These are phyloP conservation scores for Puffinus mauretanicus DNA, from an alignment of 2,113 vertebrate genomes.

Conservation along the genomic window DNA sequence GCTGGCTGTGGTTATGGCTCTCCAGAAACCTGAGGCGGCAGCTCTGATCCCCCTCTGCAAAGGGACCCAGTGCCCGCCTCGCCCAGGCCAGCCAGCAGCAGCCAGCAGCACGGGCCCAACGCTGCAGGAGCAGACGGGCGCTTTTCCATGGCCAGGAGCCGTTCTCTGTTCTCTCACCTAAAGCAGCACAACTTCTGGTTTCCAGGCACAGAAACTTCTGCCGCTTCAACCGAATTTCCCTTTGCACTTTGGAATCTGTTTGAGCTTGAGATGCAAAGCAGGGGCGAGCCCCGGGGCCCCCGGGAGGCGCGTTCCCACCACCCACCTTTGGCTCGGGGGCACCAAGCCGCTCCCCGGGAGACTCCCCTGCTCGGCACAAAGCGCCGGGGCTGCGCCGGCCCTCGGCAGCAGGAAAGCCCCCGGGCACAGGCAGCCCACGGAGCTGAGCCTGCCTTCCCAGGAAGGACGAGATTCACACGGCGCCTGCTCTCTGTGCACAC, in stretches of 20 bases:
- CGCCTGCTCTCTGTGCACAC: not conserved
- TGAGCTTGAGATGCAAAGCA: slow-evolving; percentile 7
- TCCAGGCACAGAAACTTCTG: not conserved
- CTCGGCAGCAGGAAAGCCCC: not conserved
- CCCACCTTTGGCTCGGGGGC: not conserved
- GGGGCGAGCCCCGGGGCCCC: not conserved
- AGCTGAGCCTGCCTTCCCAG: not conserved
- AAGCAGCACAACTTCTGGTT: not conserved
- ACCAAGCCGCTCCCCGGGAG: fast-evolving
- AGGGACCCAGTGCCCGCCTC: fast-evolving
- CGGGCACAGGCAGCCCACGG: not conserved
- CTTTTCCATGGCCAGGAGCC: not conserved
- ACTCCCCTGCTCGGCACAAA: not conserved
- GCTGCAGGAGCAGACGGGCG: not conserved
- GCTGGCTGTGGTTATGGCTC: not conserved
- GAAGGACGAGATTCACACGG: not conserved
- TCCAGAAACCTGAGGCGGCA: not conserved
- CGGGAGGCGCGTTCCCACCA: not conserved
- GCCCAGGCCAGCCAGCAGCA: not conserved
- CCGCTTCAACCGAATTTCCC: not conserved
- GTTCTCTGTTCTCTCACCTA: not conserved
- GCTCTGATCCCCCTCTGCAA: not conserved
- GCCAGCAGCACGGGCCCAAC: not conserved
- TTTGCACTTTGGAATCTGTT: not conserved
- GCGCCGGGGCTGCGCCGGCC: fast-evolving